These are phyloP conservation scores for Pachyuromys duprasi DNA, from an alignment of 2,797 vertebrate species.

Conservation along the genomic window DNA sequence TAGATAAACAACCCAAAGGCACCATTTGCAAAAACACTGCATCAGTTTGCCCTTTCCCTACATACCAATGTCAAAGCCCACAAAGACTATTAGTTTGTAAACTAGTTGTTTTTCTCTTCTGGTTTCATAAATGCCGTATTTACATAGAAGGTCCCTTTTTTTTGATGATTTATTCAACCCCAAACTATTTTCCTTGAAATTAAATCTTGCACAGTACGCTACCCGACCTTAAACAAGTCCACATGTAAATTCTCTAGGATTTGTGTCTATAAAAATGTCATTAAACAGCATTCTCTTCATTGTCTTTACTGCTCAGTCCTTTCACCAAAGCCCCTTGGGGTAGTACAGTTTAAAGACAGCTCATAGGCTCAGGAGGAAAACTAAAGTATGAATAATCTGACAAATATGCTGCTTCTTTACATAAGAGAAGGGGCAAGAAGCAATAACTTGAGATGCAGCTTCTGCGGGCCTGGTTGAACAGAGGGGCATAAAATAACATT, in stretches of 20 bases:
- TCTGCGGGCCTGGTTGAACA: background rate
- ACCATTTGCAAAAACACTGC: constrained; percentile 36
- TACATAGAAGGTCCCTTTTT: constrained; percentile 49
- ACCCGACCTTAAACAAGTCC: constrained; percentile 22
- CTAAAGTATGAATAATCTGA: background rate
- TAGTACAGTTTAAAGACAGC: constrained; percentile 13
- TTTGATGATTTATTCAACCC: constrained; percentile 57
- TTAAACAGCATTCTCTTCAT: constrained; percentile 51
- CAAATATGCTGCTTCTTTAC: background rate
- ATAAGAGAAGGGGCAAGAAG: background rate
- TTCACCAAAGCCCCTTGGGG: background rate
- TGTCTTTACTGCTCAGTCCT: constrained; percentile 40
- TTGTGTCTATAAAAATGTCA: constrained; percentile 57
- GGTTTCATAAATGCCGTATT: constrained; percentile 54
- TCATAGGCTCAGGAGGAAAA: constrained; percentile 30
- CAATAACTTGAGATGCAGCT: background rate
- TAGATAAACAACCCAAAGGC: constrained; percentile 60
- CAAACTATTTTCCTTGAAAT: constrained; percentile 31
- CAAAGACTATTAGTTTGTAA: constrained; percentile 32
- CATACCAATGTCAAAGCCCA: background rate
- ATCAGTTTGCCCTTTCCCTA: background rate
- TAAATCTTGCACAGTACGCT: background rate
- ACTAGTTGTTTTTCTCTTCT: constrained; percentile 47
- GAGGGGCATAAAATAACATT: background rate
- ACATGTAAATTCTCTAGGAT: constrained; percentile 39